Base-by-base conservation (phyloP, 2,113 vertebrate species). In the Aplodontia rufa region DNA sequence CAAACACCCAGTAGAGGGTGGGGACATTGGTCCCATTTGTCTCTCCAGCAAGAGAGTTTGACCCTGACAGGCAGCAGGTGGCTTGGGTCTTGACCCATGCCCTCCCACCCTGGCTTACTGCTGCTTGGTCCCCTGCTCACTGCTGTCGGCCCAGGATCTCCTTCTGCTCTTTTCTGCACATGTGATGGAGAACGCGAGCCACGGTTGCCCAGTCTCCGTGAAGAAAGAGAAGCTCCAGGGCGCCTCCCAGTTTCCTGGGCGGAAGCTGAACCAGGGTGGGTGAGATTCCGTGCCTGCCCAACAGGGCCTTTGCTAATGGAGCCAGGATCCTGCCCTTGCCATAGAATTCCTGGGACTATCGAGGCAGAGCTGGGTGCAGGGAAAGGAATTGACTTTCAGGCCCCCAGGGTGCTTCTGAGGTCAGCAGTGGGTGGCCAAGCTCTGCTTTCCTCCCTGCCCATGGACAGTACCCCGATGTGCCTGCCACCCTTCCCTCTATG, bases 381-480 rank as follows among this genome's bases (percentile, higher is more conserved):
- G 26, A 16, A 84, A 45, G 11, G 5, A 37, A 40, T 10, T 22
- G 6, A 42, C 20, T 80, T 47, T 51, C 72, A 26, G 22, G 35
- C 37, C 55, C 42, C 0, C 3, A 0, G 42, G 26, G 8, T 53
- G 79, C n/a, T n/a, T 82, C 68, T 93, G 1, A 20, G 86, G 35
- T 85, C 74, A 93, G 49, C 17, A 1, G 2, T 0, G 1, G 47
- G 17, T 37, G 40, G 53, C 37, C 1, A 62, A 45, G 19, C 19
- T 30, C 32, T 0, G 28, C 45, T 37, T 49, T 49, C n/a, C 35
- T 32, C 12, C 26, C n/a, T 24, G 10, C 11, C 37, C 17, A 1
- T n/a, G n/a, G n/a, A n/a, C n/a, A n/a, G n/a, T n/a, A 0, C 14
- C 11, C 30, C 14, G 40, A 26, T 13, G 5, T 13, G 6, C 42